Evolutionary conservation across 2,113 vertebrate species (phyloP).

Genomic region (Perca schrenkii): DNA sequence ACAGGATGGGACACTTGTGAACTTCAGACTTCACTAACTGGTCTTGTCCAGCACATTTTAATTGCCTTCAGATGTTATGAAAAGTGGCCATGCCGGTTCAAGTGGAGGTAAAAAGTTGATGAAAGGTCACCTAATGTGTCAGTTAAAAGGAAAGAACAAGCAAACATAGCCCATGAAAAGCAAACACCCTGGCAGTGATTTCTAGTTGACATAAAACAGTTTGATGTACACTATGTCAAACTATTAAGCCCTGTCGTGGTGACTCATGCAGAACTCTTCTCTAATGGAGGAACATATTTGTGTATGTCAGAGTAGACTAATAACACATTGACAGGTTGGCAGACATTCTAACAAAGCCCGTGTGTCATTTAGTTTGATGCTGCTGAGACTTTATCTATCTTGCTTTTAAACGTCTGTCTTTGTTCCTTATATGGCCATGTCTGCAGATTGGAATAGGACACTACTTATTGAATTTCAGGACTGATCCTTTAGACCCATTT

Average conservation of each 20-base stretch:
- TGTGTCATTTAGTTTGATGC: constrained; percentile 39
- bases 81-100: constrained; percentile 45
- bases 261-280: constrained; percentile 27
- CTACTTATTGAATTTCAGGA: constrained; percentile 70
- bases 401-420: constrained; percentile 52
- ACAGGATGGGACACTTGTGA: background rate
- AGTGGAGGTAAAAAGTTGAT: constrained; percentile 38
- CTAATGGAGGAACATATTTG: constrained; percentile 51
- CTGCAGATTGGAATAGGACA: constrained; percentile 34
- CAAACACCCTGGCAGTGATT: constrained; percentile 62
- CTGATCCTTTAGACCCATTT: constrained; percentile 70
- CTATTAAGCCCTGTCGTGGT: constrained; percentile 20
- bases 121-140: constrained; percentile 50
- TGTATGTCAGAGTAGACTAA: constrained; percentile 27
- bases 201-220: constrained; percentile 54
- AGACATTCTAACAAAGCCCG: constrained; percentile 37
- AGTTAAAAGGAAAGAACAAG: constrained; percentile 50
- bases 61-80: constrained; percentile 46
- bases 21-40: constrained; percentile 13
- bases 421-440: constrained; percentile 36
- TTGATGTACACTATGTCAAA: constrained; percentile 50
- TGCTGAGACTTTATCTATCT: constrained; percentile 41
- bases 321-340: constrained; percentile 21
- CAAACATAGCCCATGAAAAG: constrained; percentile 52
- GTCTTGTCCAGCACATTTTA: constrained; percentile 30